Conservation (phyloP, 2,888 invertebrate species). For the Aporophyla nigra region DNA sequence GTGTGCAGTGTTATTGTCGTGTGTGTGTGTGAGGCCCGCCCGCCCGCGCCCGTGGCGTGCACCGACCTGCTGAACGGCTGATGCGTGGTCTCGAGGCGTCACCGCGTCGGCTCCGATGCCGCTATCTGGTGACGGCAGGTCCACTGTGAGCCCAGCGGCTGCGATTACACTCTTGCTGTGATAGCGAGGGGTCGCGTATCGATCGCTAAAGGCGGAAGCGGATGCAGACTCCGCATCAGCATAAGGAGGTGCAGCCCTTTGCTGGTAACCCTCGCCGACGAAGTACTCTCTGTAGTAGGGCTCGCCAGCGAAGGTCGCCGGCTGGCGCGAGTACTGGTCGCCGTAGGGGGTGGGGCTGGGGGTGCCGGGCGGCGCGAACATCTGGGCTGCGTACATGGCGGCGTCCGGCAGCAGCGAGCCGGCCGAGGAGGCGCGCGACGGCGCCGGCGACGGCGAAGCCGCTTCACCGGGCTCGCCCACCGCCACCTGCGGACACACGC, state of each 20-base stretch:
- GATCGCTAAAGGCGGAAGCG: conserved; percentile 92
- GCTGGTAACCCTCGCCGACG: conserved; percentile 92
- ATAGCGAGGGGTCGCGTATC: conserved; percentile 93
- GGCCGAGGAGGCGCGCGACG: conserved; percentile 91
- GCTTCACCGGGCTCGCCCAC: conserved; percentile 91
- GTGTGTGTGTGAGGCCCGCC: conserved; percentile 79
- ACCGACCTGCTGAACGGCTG: conserved; percentile 97
- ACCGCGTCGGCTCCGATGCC: conserved; percentile 98
- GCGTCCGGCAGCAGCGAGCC: conserved; percentile 92
- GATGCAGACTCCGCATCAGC: conserved; percentile 91
- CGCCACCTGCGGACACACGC: conserved; percentile 92
- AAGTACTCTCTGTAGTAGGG: conserved; percentile 96
- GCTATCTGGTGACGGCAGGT: conserved; percentile 98
- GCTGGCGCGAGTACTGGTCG: conserved; percentile 88
- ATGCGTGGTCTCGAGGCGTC: conserved; percentile 96
- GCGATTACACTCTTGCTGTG: conserved; percentile 94
- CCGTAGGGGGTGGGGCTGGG: conserved; percentile 92
- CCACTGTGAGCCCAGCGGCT: conserved; percentile 96
- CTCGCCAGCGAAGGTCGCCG: conserved; percentile 92
- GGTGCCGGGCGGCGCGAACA: conserved; percentile 93
- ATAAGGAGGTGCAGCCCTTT: conserved; percentile 91
- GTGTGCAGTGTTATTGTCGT: conserved; percentile 62
- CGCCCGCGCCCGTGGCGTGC: conserved; percentile 85
- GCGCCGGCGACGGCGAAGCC: conserved; percentile 92
- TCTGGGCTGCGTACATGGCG: conserved; percentile 93